These are phyloP conservation scores for Phortica variegata DNA, from an alignment of 1,140 invertebrate genomes.

Conservation along the genomic window DNA sequence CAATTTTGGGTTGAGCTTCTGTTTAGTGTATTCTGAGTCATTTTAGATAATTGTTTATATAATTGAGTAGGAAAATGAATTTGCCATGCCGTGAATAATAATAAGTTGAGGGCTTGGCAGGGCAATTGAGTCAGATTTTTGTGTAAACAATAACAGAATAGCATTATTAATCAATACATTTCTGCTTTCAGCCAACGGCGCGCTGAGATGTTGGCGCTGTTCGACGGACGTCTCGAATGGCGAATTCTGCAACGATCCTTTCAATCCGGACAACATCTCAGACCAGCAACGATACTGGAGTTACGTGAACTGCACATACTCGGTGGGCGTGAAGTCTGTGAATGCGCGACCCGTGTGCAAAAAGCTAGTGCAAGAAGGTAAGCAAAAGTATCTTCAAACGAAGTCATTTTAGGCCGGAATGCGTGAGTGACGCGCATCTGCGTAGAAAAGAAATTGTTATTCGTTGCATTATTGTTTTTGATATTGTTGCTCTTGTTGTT, in stretches of 20 bases:
- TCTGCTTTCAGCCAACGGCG: conserved; percentile 38
- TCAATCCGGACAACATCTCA: conserved; percentile 46
- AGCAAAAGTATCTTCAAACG: conserved; percentile 16
- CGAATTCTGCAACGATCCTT: conserved; percentile 56
- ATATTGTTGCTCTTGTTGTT: conserved; percentile 29
- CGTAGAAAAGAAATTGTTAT: conserved; percentile 8
- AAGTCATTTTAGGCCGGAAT: neutral
- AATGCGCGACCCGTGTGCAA: conserved; percentile 55
- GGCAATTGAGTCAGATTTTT: no score
- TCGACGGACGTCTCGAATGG: conserved; percentile 56
- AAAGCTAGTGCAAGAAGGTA: conserved; percentile 55
- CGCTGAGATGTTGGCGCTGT: conserved; percentile 54
- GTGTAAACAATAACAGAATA: no score
- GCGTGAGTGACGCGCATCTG: conserved; percentile 24
- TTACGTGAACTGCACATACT: conserved; percentile 55
- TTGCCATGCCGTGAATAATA: no score
- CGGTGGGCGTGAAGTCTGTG: conserved; percentile 43
- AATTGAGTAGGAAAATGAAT: no score
- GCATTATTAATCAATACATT: no score
- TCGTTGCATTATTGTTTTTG: no score
- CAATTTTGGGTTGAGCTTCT: no score
- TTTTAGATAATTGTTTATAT: no score
- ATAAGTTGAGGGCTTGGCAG: no score
- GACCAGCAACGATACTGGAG: conserved; percentile 56
- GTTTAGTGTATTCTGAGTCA: no score